Base-by-base conservation (phyloP, 1,140 invertebrate species). In the Zophobas atratus region DNA sequence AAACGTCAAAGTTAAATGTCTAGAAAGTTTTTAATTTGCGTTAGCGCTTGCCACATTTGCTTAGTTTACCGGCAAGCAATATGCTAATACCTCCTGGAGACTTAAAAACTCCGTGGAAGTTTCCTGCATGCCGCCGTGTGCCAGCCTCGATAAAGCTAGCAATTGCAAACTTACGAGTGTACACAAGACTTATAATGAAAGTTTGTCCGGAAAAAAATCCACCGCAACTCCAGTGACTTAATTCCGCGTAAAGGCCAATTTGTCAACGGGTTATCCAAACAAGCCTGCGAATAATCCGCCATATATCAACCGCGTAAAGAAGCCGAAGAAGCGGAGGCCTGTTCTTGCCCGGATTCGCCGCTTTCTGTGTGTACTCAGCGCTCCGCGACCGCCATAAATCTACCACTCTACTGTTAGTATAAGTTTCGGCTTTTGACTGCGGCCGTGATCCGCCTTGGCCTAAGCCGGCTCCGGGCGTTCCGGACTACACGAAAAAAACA, bases 391-490 rank as follows among this genome's bases (percentile, higher is more conserved):
- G 71, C 71, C 49, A 73, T 73, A 73, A 73, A 73, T 73, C 71
- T 73, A 57, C 55, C 71, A 55, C 71, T 57, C 36, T 56, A 57
- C 35, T 73, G 51, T 73, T 57, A 49, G 71, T 73, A 73, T 73
- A 73, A 73, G 71, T 73, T 73, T 73, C 55, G 55, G 71, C 71
- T 73, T 73, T 73, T 73, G 71, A 73, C 71, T 73, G 60, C 60
- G 60, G 60, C 60, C 60, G 60, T 67, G 60, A 67, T 67, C 60
- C 60, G 60, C 60, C 60, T 67, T 63, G 60, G 60, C 60, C 60
- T 67, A 67, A 67, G 60, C 60, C 39, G 60, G 60, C 60, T 67
- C 39, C 38, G 20, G 60, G 60, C 60, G 60, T 67, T 67, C 20
- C 56, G 32, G 8, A 67, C 57, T 39, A 6, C 8, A 8, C 36